Base-by-base conservation (phyloP, 2,888 invertebrate genomes). In the Euzophera pinguis region DNA sequence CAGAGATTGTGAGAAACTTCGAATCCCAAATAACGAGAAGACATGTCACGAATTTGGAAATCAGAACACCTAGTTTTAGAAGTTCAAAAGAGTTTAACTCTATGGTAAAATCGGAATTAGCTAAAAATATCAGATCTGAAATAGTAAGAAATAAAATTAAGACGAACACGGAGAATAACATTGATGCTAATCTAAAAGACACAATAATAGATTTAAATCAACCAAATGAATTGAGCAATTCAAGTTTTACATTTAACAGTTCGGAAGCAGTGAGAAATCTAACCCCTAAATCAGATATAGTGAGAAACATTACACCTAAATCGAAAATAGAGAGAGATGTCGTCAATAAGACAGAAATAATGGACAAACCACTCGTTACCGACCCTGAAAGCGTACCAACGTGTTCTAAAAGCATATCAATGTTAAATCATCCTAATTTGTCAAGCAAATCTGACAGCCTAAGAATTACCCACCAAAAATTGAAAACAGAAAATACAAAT, bases 391-490 rank as follows among this genome's bases (percentile, higher is more conserved):
- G 13, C 5, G 7, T 12, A 3, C 3, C 12, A 32, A 14, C 16
- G 32, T 45, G 32, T 45, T 45, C 45, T 9, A 16, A 34, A 16
- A 3, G 32, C 45, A 45, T 45, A 45, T 45, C 45, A 43, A 12
- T 8, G 27, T 29, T 27, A 32, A 14, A 1, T 0, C 14, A 9
- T 41, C 0, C 9, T 41, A 41, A 9, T 16, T 16, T 16, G 17
- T 14, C 16, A 5, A 3, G 3, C 9, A 10, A 7, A 6, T 32
- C 32, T 32, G 32, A 32, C 32, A 32, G 8, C 7, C 10, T 2
- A 32, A 32, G 32, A 32, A 7, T 9, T 29, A 29, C 29, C 29
- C 14, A 7, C 1, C 9, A 39, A 16, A 16, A 39, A 9, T 32
- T 37, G 5, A 37, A 12, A 16, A 3, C 39, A 9, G 16, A 7